Evolutionary conservation across 2,113 vertebrate genomes (phyloP), one percentile per base, ranked within the genome.

Genomic region (Scomber scombrus): DNA sequence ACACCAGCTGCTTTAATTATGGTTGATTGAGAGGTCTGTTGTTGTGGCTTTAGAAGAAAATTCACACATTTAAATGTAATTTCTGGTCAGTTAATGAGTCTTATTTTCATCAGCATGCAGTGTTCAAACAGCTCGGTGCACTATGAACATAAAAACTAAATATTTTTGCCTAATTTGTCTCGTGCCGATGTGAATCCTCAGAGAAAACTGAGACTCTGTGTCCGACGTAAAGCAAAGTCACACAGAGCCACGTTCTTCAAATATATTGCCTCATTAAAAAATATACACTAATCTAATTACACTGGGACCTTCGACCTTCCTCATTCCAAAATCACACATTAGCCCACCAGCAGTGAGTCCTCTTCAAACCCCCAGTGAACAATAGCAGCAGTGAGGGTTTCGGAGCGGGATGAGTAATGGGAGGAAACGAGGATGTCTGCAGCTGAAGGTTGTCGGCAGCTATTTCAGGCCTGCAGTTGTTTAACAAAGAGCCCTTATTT

Each of bases 401-500:
- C n/a, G n/a, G n/a, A 45, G 26, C 1, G n/a, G 51, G 77, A 70
- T 65, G 66, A 86, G 60, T 71, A 68, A 86, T 78, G 75, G 51
- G 58, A 85, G 73, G 83, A 85, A 77, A 68, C 2, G 34, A 43
- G 57, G 78, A 78, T 26, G 16, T 46, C 74, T 61, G 61, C 61
- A 3, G 5, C 31, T 34, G 31, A 34, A 34, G 8, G 31, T 34
- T 7, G 31, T 34, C 31, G 31, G 8, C 5, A 50, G 63, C 66
- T 68, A 76, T 69, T 81, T 73, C 45, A 62, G 56, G 78, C 49
- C 62, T 10, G 11, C 10, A 47, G 34, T 29, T 67, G 76, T 67
- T 71, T 29, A 52, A 75, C 76, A 75, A 84, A 80, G 71, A 74
- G 65, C 14, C 21, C 47, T 54, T 75, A 75, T 75, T 58, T 70